Conservation (phyloP, 53 echinoderm and acorn worm species). For the Glandiceps talaboti region DNA sequence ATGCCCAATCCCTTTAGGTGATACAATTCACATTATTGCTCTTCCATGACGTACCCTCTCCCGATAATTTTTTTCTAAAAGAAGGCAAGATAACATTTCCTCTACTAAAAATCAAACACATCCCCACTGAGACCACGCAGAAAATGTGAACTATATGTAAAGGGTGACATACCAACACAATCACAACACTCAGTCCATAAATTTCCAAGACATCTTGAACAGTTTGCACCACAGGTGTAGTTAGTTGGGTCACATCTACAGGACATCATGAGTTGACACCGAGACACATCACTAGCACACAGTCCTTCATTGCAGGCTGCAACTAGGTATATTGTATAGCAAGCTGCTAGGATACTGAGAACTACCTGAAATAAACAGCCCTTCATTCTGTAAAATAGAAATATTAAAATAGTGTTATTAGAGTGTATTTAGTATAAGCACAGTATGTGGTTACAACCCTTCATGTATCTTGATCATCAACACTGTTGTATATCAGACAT, state of each 20-base stretch:
- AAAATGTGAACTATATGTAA: no score
- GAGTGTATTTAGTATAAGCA: no score
- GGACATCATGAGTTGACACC: conserved; percentile 81
- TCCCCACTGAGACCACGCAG: no score
- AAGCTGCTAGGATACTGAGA: background rate
- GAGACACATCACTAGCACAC: conserved; percentile 78
- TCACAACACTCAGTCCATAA: conserved; percentile 73
- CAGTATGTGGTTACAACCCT: no score
- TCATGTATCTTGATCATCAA: no score
- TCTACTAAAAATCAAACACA: no score
- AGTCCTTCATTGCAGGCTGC: conserved; percentile 66
- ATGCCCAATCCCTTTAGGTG: no score
- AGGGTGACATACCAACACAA: conserved; percentile 71
- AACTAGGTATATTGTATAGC: conserved; percentile 28
- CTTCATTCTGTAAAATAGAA: background rate
- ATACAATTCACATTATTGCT: no score
- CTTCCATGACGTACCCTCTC: no score
- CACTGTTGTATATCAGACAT: no score
- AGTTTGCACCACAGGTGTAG: conserved; percentile 84
- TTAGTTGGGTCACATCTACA: conserved; percentile 74
- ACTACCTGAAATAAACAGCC: background rate
- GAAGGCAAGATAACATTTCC: no score
- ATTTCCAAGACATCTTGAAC: conserved; percentile 56
- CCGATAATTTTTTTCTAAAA: no score
- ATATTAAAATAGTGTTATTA: background rate